Base-by-base conservation (phyloP, 2,113 vertebrate species). In the Alexandromys fortis region DNA sequence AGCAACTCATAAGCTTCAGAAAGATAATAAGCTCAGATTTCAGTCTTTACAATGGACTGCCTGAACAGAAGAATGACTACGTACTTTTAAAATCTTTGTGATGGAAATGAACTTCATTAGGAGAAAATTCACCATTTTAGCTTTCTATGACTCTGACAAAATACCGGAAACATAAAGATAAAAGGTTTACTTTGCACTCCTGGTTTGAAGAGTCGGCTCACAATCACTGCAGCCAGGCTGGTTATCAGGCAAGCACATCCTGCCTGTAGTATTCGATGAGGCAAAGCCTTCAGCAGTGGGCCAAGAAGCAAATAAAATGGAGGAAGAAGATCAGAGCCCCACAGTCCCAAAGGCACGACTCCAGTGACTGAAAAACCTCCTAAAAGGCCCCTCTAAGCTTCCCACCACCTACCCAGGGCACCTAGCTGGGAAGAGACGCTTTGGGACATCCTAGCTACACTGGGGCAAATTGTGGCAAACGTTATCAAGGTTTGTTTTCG, bases 21-120 rank as follows among this genome's bases (percentile, higher is more conserved):
- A 94, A 91, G 10, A 86, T 81, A 92, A 76, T 82, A 83, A 86
- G 90, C 76, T 96, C 22, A 11, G 58, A 91, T 73, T 85, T 91
- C 9, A 12, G 0, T 63, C 94, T 78, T 93, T 55, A 75, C 93
- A 91, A 30, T 19, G 70, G 92, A 90, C 33, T 61, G 0, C n/a
- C 85, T 9, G 86, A 85, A 96, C 33, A 87, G 86, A 85, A 96
- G 22, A 76, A 75, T 47, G 12, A 94, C 28, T 30, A 86, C 19
- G 19, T 58, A 58, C 58, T 93, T 86, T 92, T 73, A 63, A 91
- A 52, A 86, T 72, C 19, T 83, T 85, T 86, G 42, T 45, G 7
- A 26, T 49, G 85, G 75, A 95, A 93, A 95, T 58, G 47, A 94
- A 92, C 65, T 86, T 58, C 19, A 79, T 90, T 76, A 11, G 35